Percentiles rank a stretch among this genome's conserved stretches.
phyloP scores from a whole-genome alignment of 35 echinoderm and acorn worm genomes.

The Apostichopus californicus region DNA sequence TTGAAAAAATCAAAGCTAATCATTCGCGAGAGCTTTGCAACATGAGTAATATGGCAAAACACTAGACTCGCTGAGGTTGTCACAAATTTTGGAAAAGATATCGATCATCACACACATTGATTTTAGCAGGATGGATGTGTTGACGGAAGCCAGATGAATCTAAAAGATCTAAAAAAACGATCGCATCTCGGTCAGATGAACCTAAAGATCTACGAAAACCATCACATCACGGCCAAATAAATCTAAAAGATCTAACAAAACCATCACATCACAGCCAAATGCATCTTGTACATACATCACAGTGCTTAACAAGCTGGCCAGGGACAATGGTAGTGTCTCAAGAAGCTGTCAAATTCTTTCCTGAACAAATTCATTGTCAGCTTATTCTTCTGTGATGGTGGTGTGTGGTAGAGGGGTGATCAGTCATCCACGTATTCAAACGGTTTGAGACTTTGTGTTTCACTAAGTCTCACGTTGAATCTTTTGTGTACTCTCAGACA shows the following conservation, averaged over 20 bases:
- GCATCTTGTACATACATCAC: conserved; percentile 37
- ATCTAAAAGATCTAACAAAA: conserved; percentile 41
- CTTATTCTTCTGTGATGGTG: conserved; percentile 48
- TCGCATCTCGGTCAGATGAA: not conserved
- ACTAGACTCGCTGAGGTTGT: conserved; percentile 1
- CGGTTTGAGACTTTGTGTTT: conserved; percentile 46
- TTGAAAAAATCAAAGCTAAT: not conserved
- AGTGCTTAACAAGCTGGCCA: not conserved
- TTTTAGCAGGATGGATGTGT: not conserved
- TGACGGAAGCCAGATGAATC: not conserved
- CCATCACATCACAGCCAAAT: conserved; percentile 7
- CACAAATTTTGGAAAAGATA: conserved; percentile 20
- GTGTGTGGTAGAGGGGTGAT: conserved; percentile 49
- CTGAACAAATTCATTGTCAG: conserved; percentile 15
- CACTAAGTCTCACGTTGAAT: conserved; percentile 31
- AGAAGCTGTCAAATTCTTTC: conserved; percentile 46
- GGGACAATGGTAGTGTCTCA: conserved; percentile 9
- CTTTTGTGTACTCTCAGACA: conserved; percentile 41
- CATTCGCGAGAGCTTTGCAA: conserved; percentile 12
- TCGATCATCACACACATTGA: conserved; percentile 13
- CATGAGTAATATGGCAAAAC: not conserved
- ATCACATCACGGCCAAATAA: not conserved
- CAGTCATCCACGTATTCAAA: conserved; percentile 60
- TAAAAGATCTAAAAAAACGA: conserved; percentile 22
- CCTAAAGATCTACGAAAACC: conserved; percentile 34